Base-by-base conservation (phyloP, 2,888 invertebrate genomes). In the Brachylomia viminalis region DNA sequence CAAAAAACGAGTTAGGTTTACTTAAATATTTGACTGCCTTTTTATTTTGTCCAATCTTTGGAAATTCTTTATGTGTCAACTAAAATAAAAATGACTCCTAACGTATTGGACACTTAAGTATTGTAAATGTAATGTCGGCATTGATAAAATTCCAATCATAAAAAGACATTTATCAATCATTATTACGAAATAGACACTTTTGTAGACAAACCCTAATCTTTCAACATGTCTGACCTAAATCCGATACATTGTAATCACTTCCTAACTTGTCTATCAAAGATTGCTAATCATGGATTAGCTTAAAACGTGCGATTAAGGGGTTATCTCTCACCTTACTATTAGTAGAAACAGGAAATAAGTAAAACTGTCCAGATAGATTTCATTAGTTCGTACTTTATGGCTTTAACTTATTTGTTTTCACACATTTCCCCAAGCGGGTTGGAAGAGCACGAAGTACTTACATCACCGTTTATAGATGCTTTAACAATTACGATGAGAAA, bases 251-350 rank as follows among this genome's bases (percentile, higher is more conserved):
- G 80, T 85, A 77, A 74, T 74, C 77, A 75, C 77, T 84, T 87
- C 86, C 88, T 85, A 83, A 77, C 79, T 85, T 83, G 79, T 68
- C 3, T 68, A 82, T 77, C 82, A 33, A 72, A 85, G 75, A 81
- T 69, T 69, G 71, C 56, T 80, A 75, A 80, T 66, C 86, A 86
- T 86, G 89, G 85, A 87, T 88, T 82, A 83, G 86, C 86, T 87
- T 82, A 47, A 73, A 79, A 73, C 64, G 72, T 58, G 49, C 42
- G 72, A 80, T 77, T 72, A 72, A 42, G 42, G 47, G 15, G 58
- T 27, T 68, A 52, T 59, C 42, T 33, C 30, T 85, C 58, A 77
- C 67, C 65, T 69, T 20, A 79, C 66, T 54, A 47, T 66, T 73
- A n/a, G 47, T 58, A 61, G 81, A 77, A 81, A 77, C 72, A 86